These are phyloP conservation scores for Cryptoblepharus egeriae DNA, from an alignment of 2,797 vertebrate species.

Conservation along the genomic window DNA sequence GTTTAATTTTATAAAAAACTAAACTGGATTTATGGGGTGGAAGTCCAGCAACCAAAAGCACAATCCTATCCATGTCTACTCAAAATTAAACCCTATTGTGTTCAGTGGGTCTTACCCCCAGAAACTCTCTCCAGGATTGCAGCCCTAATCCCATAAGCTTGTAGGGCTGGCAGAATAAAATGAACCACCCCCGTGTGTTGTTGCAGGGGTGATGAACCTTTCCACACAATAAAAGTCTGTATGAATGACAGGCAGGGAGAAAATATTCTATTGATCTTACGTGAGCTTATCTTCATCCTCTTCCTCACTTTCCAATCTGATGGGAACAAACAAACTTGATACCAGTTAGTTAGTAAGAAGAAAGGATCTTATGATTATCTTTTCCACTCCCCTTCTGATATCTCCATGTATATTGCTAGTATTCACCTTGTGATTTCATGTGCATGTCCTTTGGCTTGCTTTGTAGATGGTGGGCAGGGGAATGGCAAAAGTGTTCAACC, in stretches of 20 bases:
- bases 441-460: not conserved
- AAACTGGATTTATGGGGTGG: too few relatives aligned
- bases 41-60: too few relatives aligned
- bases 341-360: not conserved
- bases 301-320: not conserved
- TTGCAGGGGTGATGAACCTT: too few relatives aligned
- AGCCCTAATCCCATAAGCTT: too few relatives aligned
- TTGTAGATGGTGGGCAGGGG: constrained; percentile 94
- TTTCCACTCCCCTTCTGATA: not conserved
- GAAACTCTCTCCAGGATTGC: too few relatives aligned
- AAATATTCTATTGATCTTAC: not conserved
- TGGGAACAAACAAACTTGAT: not conserved
- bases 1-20: too few relatives aligned
- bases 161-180: too few relatives aligned
- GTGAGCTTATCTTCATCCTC: not conserved
- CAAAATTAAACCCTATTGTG: too few relatives aligned
- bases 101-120: too few relatives aligned
- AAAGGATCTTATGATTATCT: not conserved
- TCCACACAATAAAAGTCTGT: not conserved
- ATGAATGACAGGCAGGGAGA: not conserved
- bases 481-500: constrained; percentile 92
- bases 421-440: not conserved
- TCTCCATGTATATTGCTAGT: not conserved
- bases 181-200: not conserved
- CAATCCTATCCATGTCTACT: too few relatives aligned